Evolutionary conservation across 2,888 invertebrate species (phyloP).

Genomic region (Protophormia terraenovae): DNA sequence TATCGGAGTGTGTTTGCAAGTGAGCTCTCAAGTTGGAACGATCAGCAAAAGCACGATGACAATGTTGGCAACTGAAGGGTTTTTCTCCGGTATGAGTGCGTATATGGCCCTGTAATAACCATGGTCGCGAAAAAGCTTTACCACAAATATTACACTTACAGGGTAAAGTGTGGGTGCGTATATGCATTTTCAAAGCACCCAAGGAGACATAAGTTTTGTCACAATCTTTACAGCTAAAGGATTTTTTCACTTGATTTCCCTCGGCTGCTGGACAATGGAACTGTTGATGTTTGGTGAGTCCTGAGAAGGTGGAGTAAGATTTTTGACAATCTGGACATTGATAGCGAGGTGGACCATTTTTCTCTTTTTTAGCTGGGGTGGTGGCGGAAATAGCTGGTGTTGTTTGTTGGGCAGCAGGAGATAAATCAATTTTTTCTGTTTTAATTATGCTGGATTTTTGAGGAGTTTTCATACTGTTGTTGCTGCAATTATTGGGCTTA

Average conservation of each 20-base stretch:
- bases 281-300: constrained; percentile 97
- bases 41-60: constrained; percentile 98
- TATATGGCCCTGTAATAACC: constrained; percentile 98
- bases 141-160: constrained; percentile 98
- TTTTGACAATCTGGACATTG: constrained; percentile 97
- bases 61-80: constrained; percentile 97
- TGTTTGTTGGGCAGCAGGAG: constrained; percentile 60
- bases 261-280: constrained; percentile 96
- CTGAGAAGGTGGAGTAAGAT: constrained; percentile 97
- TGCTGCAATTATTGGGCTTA: constrained; percentile 72
- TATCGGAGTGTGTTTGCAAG: constrained; percentile 98
- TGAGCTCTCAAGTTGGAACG: constrained; percentile 97
- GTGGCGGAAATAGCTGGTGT: constrained; percentile 65
- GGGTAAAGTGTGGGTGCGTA: constrained; percentile 97
- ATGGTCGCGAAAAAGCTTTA: constrained; percentile 98
- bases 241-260: constrained; percentile 92
- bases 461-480: constrained; percentile 64
- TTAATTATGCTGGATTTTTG: constrained; percentile 41
- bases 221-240: constrained; percentile 97
- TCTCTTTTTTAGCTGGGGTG: constrained; percentile 78
- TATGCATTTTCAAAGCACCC: constrained; percentile 99
- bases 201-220: constrained; percentile 97
- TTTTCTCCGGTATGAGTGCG: constrained; percentile 99
- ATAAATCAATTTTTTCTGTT: constrained; percentile 24
- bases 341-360: constrained; percentile 85